Base-by-base conservation (phyloP, 2,113 vertebrate genomes). In the Sapajus apella region DNA sequence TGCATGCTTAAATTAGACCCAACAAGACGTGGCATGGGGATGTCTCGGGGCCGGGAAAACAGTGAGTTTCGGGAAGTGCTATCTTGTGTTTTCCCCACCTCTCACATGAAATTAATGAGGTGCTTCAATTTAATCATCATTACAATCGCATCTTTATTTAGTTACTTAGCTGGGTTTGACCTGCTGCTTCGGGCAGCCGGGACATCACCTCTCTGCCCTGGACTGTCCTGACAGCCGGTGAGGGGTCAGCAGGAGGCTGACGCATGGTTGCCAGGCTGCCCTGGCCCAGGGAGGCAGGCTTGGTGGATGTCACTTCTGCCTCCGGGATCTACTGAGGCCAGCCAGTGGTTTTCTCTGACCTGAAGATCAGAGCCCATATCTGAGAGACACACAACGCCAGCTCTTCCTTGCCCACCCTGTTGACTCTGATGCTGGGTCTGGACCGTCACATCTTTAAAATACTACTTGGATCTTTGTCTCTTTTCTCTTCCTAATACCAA, bases 1-100 rank as follows among this genome's bases (percentile, higher is more conserved):
- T 98, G 98, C 97, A 97, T 97, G 97, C 98, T 98, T 98, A 98
- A 98, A 98, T 98, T 98, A 98, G 98, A 98, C 97, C 98, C 98
- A 98, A 97, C 94, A 98, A 98, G 98, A 98, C 96, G 23, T 97
- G 56, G 87, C 72, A 6, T 83, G 95, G 96, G 97, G 97, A 97
- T 75, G 97, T 98, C 98, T 97, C 0, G 84, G 5, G 97, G 97
- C 98, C 97, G 96, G 97, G 98, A 98, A 98, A 98, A 98, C 98
- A 97, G 89, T 98, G 98, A 97, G 97, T 98, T 98, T 98, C 94
- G 91, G 97, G 98, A 97, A 97, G 96, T 40, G 66, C 97, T 75
- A 32, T 84, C 95, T 72, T 93, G 81, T 97, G 98, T 97, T 98
- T 64, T 97, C 97, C 97, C 98, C 98, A 97, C 98, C 97, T 97